Evolutionary conservation across 2,113 vertebrate species (phyloP).

Genomic region (Seriola quinqueradiata): DNA sequence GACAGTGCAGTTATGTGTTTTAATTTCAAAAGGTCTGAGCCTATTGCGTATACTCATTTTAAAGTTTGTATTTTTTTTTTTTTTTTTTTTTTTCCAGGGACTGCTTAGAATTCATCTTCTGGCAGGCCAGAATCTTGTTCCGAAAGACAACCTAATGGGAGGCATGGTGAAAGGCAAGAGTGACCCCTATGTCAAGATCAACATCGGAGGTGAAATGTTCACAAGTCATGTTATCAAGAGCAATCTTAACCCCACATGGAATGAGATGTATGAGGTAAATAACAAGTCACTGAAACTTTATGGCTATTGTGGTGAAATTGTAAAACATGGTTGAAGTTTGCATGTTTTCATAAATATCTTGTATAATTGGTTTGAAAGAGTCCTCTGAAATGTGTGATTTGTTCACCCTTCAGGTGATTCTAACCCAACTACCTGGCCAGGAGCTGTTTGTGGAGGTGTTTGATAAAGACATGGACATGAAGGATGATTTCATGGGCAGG

Average conservation of each 20-base stretch:
- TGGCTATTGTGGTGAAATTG: not conserved
- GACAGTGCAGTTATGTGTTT: not conserved
- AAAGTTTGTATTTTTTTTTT: not conserved
- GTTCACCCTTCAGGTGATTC: constrained; percentile 83
- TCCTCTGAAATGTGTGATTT: constrained; percentile 1
- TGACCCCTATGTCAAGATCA: constrained; percentile 90
- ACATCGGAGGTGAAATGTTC: constrained; percentile 88
- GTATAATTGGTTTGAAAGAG: not conserved
- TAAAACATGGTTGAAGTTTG: not conserved
- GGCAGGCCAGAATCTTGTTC: constrained; percentile 90
- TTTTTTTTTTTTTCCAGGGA: constrained; percentile 86
- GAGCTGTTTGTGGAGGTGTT: constrained; percentile 89
- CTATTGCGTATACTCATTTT: not conserved
- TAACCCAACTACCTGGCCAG: constrained; percentile 90
- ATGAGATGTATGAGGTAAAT: constrained; percentile 92
- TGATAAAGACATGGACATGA: constrained; percentile 93
- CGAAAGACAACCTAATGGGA: constrained; percentile 92
- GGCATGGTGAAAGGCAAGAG: constrained; percentile 92
- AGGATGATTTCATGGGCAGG: constrained; percentile 95
- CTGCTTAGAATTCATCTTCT: constrained; percentile 91
- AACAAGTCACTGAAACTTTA: not conserved
- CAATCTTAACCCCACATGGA: constrained; percentile 93
- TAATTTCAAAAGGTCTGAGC: not conserved
- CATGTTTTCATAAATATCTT: not conserved
- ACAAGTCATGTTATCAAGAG: constrained; percentile 87